Percentiles rank a stretch among this genome's conserved stretches.
Conservation (phyloP, 2,888 invertebrate genomes). For the Pecten maximus region DNA sequence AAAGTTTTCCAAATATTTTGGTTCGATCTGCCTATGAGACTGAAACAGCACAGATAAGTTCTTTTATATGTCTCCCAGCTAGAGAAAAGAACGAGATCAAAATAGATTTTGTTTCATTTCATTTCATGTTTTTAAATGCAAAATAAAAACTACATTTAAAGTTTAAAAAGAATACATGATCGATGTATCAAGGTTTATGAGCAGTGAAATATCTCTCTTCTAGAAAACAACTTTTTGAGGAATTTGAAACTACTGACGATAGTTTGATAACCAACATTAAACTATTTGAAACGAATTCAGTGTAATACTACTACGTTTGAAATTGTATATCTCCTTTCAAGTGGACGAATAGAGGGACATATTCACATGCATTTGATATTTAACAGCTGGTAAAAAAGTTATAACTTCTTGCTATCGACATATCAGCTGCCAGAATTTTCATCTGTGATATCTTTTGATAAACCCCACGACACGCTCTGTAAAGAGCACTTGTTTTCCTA, state of each 20-base stretch:
- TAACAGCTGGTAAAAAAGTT: slow-evolving; percentile 18
- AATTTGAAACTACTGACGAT: slow-evolving; percentile 4
- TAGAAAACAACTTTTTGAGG: neutral
- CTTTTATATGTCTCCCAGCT: too few species aligned
- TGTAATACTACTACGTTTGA: neutral
- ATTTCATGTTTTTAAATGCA: neutral
- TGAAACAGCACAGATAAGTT: too few species aligned
- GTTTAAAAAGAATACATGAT: neutral
- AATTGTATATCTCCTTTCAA: neutral
- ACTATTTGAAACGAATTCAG: slow-evolving; percentile 4
- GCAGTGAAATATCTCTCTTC: neutral
- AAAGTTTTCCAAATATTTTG: too few species aligned
- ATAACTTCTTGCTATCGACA: neutral
- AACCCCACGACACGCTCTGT: neutral
- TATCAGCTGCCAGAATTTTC: slow-evolving; percentile 3
- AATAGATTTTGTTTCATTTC: neutral
- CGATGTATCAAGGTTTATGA: neutral
- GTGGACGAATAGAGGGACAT: neutral
- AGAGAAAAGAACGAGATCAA: too few species aligned
- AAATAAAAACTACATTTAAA: neutral
- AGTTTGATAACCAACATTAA: neutral
- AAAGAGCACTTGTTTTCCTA: slow-evolving; percentile 17
- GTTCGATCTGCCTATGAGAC: too few species aligned
- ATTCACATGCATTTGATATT: slow-evolving; percentile 20
- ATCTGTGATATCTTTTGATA: slow-evolving; percentile 28